Evolutionary conservation across 2,888 invertebrate species (phyloP).

Genomic region (Oasisia sp.): DNA sequence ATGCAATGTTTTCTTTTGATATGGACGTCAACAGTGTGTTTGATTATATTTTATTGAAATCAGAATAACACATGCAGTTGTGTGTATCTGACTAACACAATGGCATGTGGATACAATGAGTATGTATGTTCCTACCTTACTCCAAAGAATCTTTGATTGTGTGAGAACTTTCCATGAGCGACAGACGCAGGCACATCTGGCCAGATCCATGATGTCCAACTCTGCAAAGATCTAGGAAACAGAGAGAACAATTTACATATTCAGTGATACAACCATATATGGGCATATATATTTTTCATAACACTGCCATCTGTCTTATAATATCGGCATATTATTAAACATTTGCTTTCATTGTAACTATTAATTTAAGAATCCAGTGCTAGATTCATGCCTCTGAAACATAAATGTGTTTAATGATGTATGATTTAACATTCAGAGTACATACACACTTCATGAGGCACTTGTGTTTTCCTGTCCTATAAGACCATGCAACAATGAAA

Average conservation of each 20-base stretch:
- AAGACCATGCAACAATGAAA: neutral
- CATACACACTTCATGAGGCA: neutral
- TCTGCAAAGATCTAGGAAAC: conserved; percentile 62
- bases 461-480: neutral
- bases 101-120: neutral
- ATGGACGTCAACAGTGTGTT: neutral
- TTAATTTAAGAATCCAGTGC: neutral
- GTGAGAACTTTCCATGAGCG: conserved; percentile 65
- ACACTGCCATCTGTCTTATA: too few relatives aligned
- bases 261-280: neutral
- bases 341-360: neutral
- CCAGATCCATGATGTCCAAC: conserved; percentile 61
- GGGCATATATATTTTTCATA: too few relatives aligned
- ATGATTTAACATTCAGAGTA: neutral
- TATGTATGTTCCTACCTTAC: conserved; percentile 47
- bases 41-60: too few relatives aligned
- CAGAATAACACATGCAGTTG: neutral
- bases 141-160: conserved; percentile 59
- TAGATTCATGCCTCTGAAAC: neutral
- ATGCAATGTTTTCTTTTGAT: neutral
- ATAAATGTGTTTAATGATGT: neutral
- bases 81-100: neutral
- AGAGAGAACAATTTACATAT: conserved; percentile 13
- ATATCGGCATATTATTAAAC: neutral
- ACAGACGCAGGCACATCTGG: conserved; percentile 64